Conservation (phyloP, 1,140 invertebrate species). For the Zaprionus camerounensis region DNA sequence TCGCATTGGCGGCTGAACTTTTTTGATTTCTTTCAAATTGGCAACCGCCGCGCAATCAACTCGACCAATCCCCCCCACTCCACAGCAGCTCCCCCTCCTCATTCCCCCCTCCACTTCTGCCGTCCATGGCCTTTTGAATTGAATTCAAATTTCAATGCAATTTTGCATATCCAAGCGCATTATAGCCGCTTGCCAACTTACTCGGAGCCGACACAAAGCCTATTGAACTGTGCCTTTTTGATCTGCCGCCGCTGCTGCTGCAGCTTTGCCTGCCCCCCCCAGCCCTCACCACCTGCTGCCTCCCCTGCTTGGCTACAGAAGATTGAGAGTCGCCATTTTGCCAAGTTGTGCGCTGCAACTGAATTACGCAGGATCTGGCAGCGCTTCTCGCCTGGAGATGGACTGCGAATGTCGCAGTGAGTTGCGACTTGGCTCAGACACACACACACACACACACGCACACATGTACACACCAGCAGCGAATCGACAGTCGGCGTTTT, state of each 20-base stretch:
- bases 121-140: conserved; percentile 68
- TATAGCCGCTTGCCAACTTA: conserved; percentile 83
- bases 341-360: conserved; percentile 58
- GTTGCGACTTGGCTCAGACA: conserved; percentile 25
- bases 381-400: conserved; percentile 34
- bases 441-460: background rate
- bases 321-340: conserved; percentile 33
- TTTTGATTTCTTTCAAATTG: conserved; percentile 83
- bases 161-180: conserved; percentile 83
- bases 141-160: conserved; percentile 84
- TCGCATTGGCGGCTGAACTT: conserved; percentile 53
- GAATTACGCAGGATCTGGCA: conserved; percentile 75
- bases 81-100: conserved; percentile 5
- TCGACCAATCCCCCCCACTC: conserved; percentile 43
- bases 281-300: conserved; percentile 44
- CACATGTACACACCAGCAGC: conserved; percentile 10
- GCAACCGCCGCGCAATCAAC: conserved; percentile 73
- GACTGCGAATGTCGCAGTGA: conserved; percentile 23
- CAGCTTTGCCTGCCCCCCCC: conserved; percentile 58
- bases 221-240: conserved; percentile 78
- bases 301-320: conserved; percentile 27
- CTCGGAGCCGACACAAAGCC: conserved; percentile 75
- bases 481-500: conserved; percentile 50
- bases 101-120: background rate
- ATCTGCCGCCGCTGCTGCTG: conserved; percentile 68